Conservation (phyloP, 1,140 invertebrate genomes). For the Anoplolepis gracilipes region DNA sequence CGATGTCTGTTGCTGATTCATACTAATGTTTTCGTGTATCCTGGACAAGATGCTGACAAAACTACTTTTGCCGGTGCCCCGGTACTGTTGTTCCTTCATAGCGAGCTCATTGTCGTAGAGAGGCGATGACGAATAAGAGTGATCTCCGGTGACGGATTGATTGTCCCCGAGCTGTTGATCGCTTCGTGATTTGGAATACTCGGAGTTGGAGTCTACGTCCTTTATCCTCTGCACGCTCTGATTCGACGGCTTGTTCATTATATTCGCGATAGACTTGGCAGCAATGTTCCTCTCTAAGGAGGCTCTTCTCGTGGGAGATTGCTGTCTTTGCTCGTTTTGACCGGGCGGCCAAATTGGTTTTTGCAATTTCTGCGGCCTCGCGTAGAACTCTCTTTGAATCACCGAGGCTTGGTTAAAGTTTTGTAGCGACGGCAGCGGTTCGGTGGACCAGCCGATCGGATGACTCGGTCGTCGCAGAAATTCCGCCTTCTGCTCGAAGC, state of each 20-base stretch:
- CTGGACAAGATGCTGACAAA: constrained; percentile 88
- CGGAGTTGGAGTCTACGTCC: constrained; percentile 82
- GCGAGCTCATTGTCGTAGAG: constrained; percentile 40
- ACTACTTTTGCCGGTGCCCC: constrained; percentile 78
- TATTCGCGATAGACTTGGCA: constrained; percentile 32
- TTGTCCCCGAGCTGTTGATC: constrained; percentile 63
- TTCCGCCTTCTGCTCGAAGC: constrained; percentile 94
- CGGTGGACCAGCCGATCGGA: constrained; percentile 87
- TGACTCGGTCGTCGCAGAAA: constrained; percentile 92
- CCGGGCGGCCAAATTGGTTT: constrained; percentile 91
- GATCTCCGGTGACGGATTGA: neutral
- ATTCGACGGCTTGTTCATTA: constrained; percentile 79
- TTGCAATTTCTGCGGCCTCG: constrained; percentile 91
- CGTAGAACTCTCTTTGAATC: constrained; percentile 91
- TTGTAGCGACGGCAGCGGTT: constrained; percentile 48
- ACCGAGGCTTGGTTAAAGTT: constrained; percentile 84
- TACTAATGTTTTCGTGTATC: constrained; percentile 88
- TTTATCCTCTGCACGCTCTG: constrained; percentile 83
- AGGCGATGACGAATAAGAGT: constrained; percentile 14
- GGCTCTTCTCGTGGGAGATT: constrained; percentile 41
- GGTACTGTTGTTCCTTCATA: constrained; percentile 43
- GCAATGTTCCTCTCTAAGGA: constrained; percentile 19
- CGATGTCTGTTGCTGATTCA: constrained; percentile 80
- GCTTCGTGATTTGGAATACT: constrained; percentile 58
- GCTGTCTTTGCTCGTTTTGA: constrained; percentile 66